These are phyloP conservation scores for Phaethon lepturus DNA, from an alignment of 2,113 vertebrate species.

Conservation along the genomic window DNA sequence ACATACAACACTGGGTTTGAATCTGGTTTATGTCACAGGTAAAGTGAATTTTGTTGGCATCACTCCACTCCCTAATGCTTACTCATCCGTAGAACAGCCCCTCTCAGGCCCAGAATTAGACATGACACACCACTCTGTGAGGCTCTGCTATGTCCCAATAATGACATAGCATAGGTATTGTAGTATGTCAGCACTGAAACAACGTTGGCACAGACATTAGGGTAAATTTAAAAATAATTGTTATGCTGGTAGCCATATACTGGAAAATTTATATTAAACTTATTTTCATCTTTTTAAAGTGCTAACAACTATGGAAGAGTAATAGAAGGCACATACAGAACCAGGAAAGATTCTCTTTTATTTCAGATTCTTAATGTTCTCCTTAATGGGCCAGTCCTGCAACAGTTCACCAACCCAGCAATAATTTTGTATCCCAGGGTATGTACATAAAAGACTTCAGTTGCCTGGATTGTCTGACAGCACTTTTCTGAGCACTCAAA, in stretches of 20 bases:
- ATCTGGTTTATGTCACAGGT: background rate
- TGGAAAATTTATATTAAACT: background rate
- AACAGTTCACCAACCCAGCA: background rate
- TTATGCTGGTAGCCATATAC: background rate
- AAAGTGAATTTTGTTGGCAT: background rate
- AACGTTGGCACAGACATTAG: background rate
- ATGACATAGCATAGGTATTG: background rate
- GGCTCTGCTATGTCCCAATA: background rate
- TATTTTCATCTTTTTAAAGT: background rate
- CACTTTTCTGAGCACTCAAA: background rate
- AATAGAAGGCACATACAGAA: background rate
- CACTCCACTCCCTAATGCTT: background rate
- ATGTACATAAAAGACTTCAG: background rate
- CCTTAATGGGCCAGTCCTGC: background rate
- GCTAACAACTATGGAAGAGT: background rate
- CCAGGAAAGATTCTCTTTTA: background rate
- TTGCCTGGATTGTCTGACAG: background rate
- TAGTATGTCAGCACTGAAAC: background rate
- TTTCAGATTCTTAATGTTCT: background rate
- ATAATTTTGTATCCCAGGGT: background rate
- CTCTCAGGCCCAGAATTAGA: background rate
- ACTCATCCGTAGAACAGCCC: background rate
- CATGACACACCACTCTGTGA: background rate
- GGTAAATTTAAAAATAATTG: background rate
- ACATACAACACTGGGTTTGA: background rate